Evolutionary conservation across 2,888 invertebrate genomes (phyloP), one percentile per base, ranked within the genome.

Genomic region (Suillia variegata): DNA sequence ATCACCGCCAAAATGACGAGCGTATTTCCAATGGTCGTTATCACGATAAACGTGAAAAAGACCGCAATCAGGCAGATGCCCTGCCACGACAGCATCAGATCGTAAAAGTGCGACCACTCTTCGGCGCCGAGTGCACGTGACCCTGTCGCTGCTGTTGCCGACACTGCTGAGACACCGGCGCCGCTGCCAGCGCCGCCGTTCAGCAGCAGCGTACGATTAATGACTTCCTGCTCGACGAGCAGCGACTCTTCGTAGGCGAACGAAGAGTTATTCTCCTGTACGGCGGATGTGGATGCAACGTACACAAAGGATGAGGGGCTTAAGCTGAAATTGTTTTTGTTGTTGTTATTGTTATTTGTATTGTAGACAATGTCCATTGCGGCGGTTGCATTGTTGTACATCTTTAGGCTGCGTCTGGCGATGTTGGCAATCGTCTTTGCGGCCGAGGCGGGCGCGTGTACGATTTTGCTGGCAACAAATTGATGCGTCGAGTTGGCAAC

Each of bases 1-100:
- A 93, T 86, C 53, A 96, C 95, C 6, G 96, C 93, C 18, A 91
- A 85, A 67, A 96, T 95, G 58, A 96, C 94, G 71, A 96, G 85
- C 2, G 93, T 91, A 82, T 96, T 96, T 56, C 96, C 96, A 59
- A 93, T 86, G 65, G 90, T 88, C 38, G 90, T 90, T 65, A 90
- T 86, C 38, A 90, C 87, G 71, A 90, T 90, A 49, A 91, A 83
- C 48, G 88, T 79, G 75, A 86, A 88, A 63, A 90, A 82, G 60
- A 90, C 82, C 50, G 85, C 84, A 62, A 88, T 87, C 61, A 90
- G 84, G 69, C 86, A 85, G 42, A 88, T 84, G 74, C 88, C 87
- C 59, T 78, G 79, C 81, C 81, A 82, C 54, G 73, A 79, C 22
- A 80, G 59, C 42, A 77, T 65, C 58, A 78, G 70, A 70, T 76